Percentiles rank a stretch among this genome's conserved stretches.
These are phyloP conservation scores for Phenacoccus solenopsis DNA, from an alignment of 1,140 invertebrate species.

Conservation along the genomic window DNA sequence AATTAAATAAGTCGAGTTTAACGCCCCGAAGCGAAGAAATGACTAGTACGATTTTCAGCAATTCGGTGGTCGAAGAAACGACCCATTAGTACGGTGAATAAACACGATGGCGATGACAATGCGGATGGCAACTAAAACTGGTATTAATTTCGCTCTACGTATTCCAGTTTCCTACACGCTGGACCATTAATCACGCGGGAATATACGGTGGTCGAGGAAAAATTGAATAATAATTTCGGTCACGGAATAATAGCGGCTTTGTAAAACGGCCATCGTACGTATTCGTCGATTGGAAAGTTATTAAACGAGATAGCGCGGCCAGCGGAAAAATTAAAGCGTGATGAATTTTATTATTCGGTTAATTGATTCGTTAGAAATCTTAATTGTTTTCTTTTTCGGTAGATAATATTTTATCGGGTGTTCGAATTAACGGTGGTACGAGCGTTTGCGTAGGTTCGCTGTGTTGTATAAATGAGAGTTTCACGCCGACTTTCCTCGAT, in stretches of 20 bases:
- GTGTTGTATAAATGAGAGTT: neutral
- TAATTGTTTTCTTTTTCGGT: neutral
- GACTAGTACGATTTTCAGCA: too few relatives aligned
- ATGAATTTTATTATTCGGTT: too few relatives aligned
- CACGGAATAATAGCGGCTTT: neutral
- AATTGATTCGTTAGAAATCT: too few relatives aligned
- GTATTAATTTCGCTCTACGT: neutral
- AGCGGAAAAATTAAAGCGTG: neutral
- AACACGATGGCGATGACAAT: too few relatives aligned
- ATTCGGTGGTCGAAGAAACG: too few relatives aligned
- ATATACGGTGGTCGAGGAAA: neutral
- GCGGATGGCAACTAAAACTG: neutral
- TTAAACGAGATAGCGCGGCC: too few relatives aligned
- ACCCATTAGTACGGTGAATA: too few relatives aligned
- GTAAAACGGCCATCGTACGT: neutral
- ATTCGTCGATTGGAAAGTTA: too few relatives aligned
- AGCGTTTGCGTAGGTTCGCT: neutral
- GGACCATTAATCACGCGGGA: neutral
- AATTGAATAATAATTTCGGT: neutral
- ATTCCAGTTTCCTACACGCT: too few relatives aligned
- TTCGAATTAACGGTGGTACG: neutral
- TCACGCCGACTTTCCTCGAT: neutral
- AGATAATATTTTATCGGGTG: conserved; percentile 3
- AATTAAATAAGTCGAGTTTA: too few relatives aligned
- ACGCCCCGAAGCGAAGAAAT: too few relatives aligned